These are phyloP conservation scores for Hipposideros armiger DNA, from an alignment of 2,113 vertebrate species.

Conservation along the genomic window DNA sequence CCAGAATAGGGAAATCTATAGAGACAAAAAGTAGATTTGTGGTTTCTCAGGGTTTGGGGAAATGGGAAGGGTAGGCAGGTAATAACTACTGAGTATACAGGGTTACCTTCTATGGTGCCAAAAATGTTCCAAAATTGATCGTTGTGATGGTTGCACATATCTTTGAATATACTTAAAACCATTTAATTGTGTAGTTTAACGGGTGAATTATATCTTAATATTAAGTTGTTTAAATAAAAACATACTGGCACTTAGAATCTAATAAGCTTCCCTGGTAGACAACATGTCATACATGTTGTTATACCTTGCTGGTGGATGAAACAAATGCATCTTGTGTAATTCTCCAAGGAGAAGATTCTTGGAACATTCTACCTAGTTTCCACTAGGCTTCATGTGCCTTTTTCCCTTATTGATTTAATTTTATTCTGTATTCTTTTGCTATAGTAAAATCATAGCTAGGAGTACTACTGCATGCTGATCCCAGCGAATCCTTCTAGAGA, in stretches of 20 bases:
- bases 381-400: not conserved
- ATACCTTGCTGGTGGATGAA: not conserved
- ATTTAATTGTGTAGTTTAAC: not conserved
- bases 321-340: not conserved
- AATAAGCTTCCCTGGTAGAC: not conserved
- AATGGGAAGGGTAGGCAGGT: not conserved
- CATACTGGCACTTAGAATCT: not conserved
- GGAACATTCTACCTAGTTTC: not conserved
- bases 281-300: not conserved
- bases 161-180: not conserved
- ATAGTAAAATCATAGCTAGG: not conserved
- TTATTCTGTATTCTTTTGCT: not conserved
- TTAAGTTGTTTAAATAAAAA: not conserved
- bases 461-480: not conserved
- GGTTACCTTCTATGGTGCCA: not conserved
- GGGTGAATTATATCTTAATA: not conserved
- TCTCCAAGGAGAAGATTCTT: not conserved
- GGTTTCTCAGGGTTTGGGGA: not conserved
- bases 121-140: not conserved
- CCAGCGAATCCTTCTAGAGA: not conserved
- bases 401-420: constrained; percentile 20
- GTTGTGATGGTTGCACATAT: not conserved
- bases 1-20: not conserved
- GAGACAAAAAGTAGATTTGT: not conserved
- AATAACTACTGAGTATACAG: not conserved